phyloP scores from a whole-genome alignment of 2,797 vertebrate genomes.

The Muraenolepis orangiensis region DNA sequence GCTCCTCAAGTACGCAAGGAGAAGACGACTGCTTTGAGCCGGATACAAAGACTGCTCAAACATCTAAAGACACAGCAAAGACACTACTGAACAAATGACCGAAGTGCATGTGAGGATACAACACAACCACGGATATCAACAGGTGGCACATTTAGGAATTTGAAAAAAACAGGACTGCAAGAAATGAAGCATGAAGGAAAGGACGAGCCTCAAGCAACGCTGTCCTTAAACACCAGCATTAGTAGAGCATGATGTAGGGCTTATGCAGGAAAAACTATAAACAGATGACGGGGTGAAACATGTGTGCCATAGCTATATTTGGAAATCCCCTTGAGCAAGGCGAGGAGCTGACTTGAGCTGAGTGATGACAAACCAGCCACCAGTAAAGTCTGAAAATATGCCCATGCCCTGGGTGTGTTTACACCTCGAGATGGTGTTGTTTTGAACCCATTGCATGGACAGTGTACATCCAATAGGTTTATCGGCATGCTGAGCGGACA shows the following conservation, averaged over 20 bases:
- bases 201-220: not conserved
- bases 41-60: not conserved
- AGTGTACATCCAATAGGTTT: not conserved
- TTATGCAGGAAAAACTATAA: not conserved
- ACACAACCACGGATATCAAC: not conserved
- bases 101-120: not conserved
- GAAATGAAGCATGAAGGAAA: not conserved
- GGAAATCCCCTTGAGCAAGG: not conserved
- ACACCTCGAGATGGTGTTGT: not conserved
- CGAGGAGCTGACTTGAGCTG: not conserved
- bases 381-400: not conserved
- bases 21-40: constrained; percentile 19
- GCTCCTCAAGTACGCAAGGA: constrained; percentile 36
- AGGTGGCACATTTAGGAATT: not conserved
- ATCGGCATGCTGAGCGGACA: not conserved
- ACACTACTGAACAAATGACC: not conserved
- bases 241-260: not conserved
- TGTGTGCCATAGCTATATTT: not conserved
- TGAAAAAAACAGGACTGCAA: not conserved
- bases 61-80: constrained; percentile 23
- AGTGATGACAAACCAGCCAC: not conserved
- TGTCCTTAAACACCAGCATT: too few relatives aligned
- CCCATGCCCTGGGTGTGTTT: not conserved
- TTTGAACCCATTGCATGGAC: not conserved
- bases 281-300: not conserved